Evolutionary conservation across 2,797 vertebrate species (phyloP).

Genomic region (Pantherophis vulpinus): DNA sequence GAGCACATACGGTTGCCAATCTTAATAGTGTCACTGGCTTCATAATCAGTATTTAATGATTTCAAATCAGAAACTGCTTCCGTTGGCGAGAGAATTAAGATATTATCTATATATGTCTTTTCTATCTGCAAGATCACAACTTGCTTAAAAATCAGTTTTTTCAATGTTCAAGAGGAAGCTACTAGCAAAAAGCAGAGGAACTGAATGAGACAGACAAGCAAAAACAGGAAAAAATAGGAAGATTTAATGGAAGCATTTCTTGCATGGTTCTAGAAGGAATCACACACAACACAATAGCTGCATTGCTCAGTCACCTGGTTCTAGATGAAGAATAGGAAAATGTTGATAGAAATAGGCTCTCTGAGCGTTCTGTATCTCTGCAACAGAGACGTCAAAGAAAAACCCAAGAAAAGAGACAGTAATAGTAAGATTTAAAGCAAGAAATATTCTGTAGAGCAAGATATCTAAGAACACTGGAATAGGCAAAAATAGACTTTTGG

Average conservation of each 20-base stretch:
- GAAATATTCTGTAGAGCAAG: conserved; percentile 54
- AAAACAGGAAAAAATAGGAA: conserved; percentile 51
- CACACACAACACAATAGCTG: conserved; percentile 59
- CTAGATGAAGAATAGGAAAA: conserved; percentile 94
- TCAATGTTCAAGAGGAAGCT: conserved; percentile 38
- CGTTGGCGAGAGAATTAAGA: conserved; percentile 26
- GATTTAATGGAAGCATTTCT: conserved; percentile 55
- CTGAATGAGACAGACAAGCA: conserved; percentile 56
- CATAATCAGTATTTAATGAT: not conserved
- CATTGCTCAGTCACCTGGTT: conserved; percentile 87
- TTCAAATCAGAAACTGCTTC: conserved; percentile 11
- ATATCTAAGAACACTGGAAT: conserved; percentile 35
- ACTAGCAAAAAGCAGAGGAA: conserved; percentile 60
- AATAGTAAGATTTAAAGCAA: conserved; percentile 66
- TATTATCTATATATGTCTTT: conserved; percentile 1
- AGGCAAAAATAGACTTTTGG: conserved; percentile 27
- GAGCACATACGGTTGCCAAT: not conserved
- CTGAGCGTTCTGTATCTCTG: conserved; percentile 91
- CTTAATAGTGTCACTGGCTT: not conserved
- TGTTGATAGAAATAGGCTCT: conserved; percentile 97
- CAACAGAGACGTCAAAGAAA: conserved; percentile 79
- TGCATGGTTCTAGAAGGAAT: conserved; percentile 62
- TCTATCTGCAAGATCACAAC: not conserved
- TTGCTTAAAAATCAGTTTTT: conserved; percentile 37
- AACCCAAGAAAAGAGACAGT: conserved; percentile 68